Evolutionary conservation across 2,113 vertebrate genomes (phyloP).

Genomic region (Sinocyclocheilus maitianheensis): DNA sequence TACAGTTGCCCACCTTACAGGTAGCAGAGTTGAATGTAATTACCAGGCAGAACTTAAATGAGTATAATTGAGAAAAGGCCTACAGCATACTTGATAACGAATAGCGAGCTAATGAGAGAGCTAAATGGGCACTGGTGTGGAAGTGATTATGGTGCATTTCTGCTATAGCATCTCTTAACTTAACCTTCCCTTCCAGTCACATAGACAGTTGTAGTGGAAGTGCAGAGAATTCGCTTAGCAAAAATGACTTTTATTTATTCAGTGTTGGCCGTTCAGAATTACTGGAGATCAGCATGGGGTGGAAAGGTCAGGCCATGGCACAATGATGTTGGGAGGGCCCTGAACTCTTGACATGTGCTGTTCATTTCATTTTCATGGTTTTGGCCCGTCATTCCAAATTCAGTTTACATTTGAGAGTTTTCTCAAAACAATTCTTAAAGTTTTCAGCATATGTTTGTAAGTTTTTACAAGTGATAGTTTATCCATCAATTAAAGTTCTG

Average conservation of each 20-base stretch:
- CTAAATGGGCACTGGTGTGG: conserved; percentile 67
- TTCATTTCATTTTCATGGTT: conserved; percentile 28
- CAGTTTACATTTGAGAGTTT: neutral
- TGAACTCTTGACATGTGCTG: neutral
- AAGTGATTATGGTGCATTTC: conserved; percentile 54
- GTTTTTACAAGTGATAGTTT: neutral
- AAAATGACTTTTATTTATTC: conserved; percentile 16
- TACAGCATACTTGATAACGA: conserved; percentile 78
- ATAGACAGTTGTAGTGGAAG: neutral
- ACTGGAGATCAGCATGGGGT: conserved; percentile 60
- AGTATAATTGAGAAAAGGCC: conserved; percentile 79
- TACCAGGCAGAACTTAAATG: conserved; percentile 76
- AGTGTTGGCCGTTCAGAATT: conserved; percentile 37
- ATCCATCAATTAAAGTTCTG: neutral
- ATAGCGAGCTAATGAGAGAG: conserved; percentile 74
- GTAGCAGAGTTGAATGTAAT: conserved; percentile 81
- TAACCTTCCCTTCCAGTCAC: neutral
- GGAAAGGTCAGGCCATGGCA: conserved; percentile 65
- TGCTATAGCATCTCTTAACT: conserved; percentile 30
- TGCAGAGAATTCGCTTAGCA: neutral
- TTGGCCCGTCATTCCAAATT: neutral
- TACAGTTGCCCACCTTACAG: conserved; percentile 80
- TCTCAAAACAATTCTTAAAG: neutral
- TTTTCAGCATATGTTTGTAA: conserved; percentile 35
- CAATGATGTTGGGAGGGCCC: neutral